phyloP scores from a whole-genome alignment of 2,888 invertebrate species.

The Hecatera dysodea region DNA sequence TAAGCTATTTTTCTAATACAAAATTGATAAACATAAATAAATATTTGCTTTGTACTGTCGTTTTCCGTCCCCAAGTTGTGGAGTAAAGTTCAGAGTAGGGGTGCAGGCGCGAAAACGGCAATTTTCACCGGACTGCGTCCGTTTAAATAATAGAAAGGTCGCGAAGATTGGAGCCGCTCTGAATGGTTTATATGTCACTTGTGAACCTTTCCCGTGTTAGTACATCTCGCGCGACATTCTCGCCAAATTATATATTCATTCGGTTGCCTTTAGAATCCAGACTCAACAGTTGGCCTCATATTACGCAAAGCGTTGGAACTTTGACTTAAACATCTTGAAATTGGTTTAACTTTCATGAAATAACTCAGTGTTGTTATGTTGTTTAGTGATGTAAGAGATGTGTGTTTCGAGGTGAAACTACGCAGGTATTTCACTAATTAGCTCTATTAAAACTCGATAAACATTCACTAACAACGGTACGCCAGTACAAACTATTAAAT shows the following conservation, averaged over 20 bases:
- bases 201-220: conserved; percentile 86
- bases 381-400: conserved; percentile 7
- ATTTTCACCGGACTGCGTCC: conserved; percentile 84
- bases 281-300: conserved; percentile 75
- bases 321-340: conserved; percentile 33
- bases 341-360: conserved; percentile 15
- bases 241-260: conserved; percentile 87
- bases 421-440: conserved; percentile 57
- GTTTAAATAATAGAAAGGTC: conserved; percentile 89
- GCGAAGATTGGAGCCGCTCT: conserved; percentile 87
- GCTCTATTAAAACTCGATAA: conserved; percentile 50
- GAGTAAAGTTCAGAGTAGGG: conserved; percentile 70
- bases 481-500: conserved; percentile 82
- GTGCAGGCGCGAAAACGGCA: conserved; percentile 78
- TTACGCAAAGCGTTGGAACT: conserved; percentile 59
- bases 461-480: conserved; percentile 54
- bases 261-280: conserved; percentile 77
- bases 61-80: conserved; percentile 23
- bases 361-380: conserved; percentile 20
- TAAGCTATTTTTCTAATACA: neutral
- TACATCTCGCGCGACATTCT: conserved; percentile 83
- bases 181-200: conserved; percentile 90
- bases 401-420: conserved; percentile 19
- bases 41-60: neutral
- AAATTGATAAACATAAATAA: conserved; percentile 4